phyloP scores from a whole-genome alignment of 2,888 invertebrate genomes.

The Tenthredo amoena region DNA sequence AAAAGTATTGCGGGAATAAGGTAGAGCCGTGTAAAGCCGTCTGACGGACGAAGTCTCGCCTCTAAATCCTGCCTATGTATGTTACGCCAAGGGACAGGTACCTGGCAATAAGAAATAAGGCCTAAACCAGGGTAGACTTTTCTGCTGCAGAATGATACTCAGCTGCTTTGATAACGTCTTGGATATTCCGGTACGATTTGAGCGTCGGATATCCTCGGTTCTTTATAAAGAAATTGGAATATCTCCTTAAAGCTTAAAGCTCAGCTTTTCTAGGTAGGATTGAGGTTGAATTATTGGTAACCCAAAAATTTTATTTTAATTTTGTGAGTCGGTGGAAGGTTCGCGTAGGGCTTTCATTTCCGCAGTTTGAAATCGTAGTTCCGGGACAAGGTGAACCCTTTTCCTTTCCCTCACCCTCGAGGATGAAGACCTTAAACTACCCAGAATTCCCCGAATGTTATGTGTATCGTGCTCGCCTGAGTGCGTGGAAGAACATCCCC shows the following conservation, averaged over 20 bases:
- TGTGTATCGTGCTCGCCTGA: background rate
- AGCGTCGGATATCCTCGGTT: background rate
- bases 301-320: conserved; percentile 34
- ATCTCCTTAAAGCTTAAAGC: background rate
- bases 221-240: background rate
- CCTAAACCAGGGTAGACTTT: conserved; percentile 10
- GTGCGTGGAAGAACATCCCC: conserved; percentile 19
- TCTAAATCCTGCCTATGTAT: conserved; percentile 28
- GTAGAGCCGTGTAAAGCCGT: conserved; percentile 23
- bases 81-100: conserved; percentile 10
- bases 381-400: background rate
- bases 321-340: background rate
- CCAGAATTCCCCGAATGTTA: background rate
- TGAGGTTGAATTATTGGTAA: conserved; percentile 18
- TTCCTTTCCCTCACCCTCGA: background rate
- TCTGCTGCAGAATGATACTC: background rate
- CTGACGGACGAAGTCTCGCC: conserved; percentile 25
- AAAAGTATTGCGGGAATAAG: conserved; percentile 45
- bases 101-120: conserved; percentile 23
- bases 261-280: background rate
- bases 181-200: background rate
- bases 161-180: background rate
- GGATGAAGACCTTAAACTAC: background rate
- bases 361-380: conserved; percentile 25
- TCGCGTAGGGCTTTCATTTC: conserved; percentile 32